Evolutionary conservation across 2,113 vertebrate genomes (phyloP).

Genomic region (Donacobius atricapilla): DNA sequence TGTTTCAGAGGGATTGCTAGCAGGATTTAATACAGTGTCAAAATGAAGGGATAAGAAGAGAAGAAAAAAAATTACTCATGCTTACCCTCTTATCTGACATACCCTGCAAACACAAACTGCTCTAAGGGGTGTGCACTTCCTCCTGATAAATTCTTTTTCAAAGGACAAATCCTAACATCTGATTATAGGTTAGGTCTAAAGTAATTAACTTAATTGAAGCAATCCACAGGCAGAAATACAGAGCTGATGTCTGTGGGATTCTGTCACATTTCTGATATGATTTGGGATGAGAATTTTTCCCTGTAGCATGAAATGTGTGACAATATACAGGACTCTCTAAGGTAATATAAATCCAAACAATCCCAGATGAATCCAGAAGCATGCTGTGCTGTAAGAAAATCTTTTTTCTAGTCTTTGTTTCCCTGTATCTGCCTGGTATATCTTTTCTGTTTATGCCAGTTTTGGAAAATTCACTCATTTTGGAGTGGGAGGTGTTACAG

Average conservation of each 20-base stretch:
- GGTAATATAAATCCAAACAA: not conserved
- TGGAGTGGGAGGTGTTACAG: not conserved
- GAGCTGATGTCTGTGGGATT: not conserved
- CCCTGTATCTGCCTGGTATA: not conserved
- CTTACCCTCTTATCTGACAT: not conserved
- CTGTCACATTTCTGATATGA: not conserved
- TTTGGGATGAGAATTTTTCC: not conserved
- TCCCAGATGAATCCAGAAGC: not conserved
- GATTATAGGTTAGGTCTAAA: not conserved
- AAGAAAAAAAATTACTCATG: not conserved
- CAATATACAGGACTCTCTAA: not conserved
- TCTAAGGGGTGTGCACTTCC: not conserved
- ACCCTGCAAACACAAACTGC: not conserved
- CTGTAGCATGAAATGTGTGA: not conserved
- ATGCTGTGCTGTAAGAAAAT: not conserved
- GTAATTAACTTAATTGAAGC: constrained; percentile 28
- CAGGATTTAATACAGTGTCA: not conserved
- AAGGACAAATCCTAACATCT: constrained; percentile 22
- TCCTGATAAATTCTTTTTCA: constrained; percentile 4
- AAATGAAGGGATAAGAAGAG: not conserved
- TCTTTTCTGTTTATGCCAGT: not conserved
- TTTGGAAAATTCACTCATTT: not conserved
- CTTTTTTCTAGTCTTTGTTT: not conserved
- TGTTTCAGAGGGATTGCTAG: not conserved
- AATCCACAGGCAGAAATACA: not conserved